phyloP scores from a whole-genome alignment of 2,797 vertebrate genomes.

The Oceanodroma leucorhoa region DNA sequence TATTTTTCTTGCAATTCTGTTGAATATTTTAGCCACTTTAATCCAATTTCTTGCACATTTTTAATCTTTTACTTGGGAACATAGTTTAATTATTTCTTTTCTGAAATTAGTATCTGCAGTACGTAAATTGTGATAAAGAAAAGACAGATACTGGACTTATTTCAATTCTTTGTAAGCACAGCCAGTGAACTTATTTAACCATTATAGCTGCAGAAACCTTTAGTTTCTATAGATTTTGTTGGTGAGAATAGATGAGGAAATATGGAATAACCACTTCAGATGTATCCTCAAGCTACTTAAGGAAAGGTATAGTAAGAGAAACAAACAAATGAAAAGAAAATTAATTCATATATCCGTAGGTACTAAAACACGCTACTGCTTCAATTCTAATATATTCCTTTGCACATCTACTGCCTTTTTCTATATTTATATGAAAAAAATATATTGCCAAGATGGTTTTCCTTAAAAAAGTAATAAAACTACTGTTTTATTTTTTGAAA shows the following conservation, averaged over 20 bases:
- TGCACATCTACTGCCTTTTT: neutral
- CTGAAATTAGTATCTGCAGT: neutral
- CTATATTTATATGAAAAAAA: neutral
- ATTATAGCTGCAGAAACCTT: neutral
- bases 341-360: neutral
- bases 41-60: neutral
- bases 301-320: neutral
- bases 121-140: neutral
- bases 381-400: neutral
- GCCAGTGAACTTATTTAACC: neutral
- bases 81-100: neutral
- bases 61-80: neutral
- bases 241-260: neutral
- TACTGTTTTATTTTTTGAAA: neutral
- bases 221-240: neutral
- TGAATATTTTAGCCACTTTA: neutral
- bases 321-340: conserved; percentile 27
- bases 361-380: neutral
- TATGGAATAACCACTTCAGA: neutral
- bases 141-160: neutral
- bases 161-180: neutral
- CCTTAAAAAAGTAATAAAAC: neutral
- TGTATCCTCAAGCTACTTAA: neutral
- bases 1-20: neutral
- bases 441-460: neutral